A percentile compares a stretch with the other conserved stretches of the same genome.
Evolutionary conservation across 1,140 invertebrate species (phyloP).

Genomic region (Saccostrea cuccullata): DNA sequence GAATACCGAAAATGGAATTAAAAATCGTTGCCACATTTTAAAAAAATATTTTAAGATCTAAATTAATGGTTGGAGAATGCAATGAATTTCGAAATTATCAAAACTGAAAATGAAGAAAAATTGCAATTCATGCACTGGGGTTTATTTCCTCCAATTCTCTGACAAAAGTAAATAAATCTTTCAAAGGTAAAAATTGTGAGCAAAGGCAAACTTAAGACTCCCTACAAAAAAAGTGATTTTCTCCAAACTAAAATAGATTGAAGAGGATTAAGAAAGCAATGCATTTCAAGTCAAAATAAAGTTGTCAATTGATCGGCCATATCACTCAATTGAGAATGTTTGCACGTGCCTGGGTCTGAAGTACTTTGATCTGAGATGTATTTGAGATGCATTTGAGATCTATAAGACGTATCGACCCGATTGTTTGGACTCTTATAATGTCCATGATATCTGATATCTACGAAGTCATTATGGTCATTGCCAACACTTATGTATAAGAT

Average conservation of each 20-base stretch:
- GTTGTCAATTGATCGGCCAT: not conserved
- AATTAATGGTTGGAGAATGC: too few species aligned
- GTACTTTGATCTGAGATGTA: not conserved
- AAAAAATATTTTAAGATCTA: too few species aligned
- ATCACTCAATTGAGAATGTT: not conserved
- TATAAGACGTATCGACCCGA: constrained; percentile 1
- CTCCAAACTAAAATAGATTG: not conserved
- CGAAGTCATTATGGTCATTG: not conserved
- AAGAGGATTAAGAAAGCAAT: not conserved
- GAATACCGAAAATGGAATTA: not conserved
- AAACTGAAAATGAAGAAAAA: too few species aligned
- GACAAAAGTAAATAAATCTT: too few species aligned
- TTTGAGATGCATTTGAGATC: constrained; percentile 12
- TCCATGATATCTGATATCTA: not conserved
- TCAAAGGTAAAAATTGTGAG: too few species aligned
- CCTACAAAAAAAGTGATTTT: too few species aligned
- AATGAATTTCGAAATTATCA: too few species aligned
- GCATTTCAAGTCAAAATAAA: not conserved
- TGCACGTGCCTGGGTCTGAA: not conserved
- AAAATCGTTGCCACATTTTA: not conserved
- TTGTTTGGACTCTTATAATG: not conserved
- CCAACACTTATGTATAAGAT: not conserved
- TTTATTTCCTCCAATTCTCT: too few species aligned
- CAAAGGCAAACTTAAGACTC: too few species aligned
- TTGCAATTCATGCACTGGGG: too few species aligned